These are phyloP conservation scores for Mus spretus DNA, from an alignment of 2,797 vertebrate species.

Conservation along the genomic window DNA sequence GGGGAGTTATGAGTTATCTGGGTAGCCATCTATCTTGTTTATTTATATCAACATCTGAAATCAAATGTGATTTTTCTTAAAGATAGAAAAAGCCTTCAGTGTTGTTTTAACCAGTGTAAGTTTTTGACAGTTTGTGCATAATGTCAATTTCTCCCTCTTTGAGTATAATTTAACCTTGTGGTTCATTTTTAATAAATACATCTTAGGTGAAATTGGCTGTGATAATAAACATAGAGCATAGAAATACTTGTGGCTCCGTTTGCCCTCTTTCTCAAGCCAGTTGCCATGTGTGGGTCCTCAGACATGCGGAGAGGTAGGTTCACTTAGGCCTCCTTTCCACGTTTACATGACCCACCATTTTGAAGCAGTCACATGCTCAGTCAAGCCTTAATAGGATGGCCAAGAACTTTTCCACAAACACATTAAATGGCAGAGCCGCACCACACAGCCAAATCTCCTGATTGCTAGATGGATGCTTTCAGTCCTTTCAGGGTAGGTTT, in stretches of 20 bases:
- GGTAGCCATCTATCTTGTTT: constrained; percentile 1
- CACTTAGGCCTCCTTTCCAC: background rate
- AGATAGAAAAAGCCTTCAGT: background rate
- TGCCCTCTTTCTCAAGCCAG: background rate
- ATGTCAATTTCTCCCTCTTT: too few relatives aligned
- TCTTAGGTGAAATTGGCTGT: background rate
- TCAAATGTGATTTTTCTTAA: constrained; percentile 7
- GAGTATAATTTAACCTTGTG: background rate
- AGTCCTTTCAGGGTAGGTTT: background rate
- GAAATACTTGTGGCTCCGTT: background rate
- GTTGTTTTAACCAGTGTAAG: background rate
- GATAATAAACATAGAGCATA: background rate
- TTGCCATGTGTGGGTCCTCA: background rate
- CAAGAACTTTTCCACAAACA: too few relatives aligned
- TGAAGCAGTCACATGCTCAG: background rate
- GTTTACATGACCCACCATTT: background rate
- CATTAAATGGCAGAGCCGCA: background rate
- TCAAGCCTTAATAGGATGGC: background rate
- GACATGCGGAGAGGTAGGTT: background rate
- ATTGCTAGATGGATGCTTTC: background rate
- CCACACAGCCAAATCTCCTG: background rate
- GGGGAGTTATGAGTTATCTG: background rate
- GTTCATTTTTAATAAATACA: background rate
- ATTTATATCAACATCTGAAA: background rate
- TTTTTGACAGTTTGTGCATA: background rate